A percentile compares a stretch with the other conserved stretches of the same genome.
Evolutionary conservation across 2,797 vertebrate species (phyloP).

Genomic region (Trematomus bernacchii): DNA sequence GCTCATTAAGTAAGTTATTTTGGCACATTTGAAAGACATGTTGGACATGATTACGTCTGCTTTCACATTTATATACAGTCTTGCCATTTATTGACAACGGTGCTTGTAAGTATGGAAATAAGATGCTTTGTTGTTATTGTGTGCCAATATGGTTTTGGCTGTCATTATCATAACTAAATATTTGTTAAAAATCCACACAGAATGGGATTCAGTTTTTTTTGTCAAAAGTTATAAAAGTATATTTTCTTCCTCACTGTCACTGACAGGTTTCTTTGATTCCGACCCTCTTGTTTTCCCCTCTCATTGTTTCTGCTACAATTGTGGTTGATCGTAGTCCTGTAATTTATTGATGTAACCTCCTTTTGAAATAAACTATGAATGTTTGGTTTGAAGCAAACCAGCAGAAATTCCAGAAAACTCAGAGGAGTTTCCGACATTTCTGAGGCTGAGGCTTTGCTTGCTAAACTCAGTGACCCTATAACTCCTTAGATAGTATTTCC

Average conservation of each 20-base stretch:
- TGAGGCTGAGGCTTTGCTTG: not conserved
- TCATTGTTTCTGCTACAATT: not conserved
- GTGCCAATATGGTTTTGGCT: not conserved
- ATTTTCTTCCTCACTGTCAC: not conserved
- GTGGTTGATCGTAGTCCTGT: not conserved
- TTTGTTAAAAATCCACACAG: not conserved
- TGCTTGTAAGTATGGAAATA: not conserved
- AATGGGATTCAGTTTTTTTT: not conserved
- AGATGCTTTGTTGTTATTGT: too few species aligned
- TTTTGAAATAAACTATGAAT: not conserved
- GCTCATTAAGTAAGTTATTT: not conserved
- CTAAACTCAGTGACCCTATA: not conserved
- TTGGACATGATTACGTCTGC: not conserved
- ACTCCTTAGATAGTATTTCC: not conserved
- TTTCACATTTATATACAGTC: not conserved
- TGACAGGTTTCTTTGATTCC: rapidly evolving
- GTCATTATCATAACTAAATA: not conserved
- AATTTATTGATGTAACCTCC: not conserved
- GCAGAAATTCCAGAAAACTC: not conserved
- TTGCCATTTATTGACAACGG: not conserved
- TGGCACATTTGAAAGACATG: not conserved
- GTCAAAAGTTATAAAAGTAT: not conserved
- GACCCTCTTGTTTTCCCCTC: not conserved
- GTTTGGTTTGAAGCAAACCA: not conserved
- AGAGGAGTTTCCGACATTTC: not conserved